Conservation (phyloP, 2,113 vertebrate species). For the Eptesicus fuscus region DNA sequence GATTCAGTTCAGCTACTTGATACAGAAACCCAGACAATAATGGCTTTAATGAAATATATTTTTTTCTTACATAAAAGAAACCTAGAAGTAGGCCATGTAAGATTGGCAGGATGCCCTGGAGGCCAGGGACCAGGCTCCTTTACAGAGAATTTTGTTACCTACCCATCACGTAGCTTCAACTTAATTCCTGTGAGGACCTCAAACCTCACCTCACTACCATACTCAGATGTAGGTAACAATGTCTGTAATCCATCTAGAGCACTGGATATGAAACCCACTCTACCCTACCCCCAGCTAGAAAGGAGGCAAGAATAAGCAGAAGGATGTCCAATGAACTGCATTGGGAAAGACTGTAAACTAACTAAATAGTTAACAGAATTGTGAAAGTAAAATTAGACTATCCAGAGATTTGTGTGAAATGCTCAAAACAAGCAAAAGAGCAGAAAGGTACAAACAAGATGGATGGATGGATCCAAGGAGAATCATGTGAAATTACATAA, state of each 20-base stretch:
- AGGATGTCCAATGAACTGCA: not conserved
- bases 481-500: not conserved
- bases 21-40: not conserved
- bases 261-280: not conserved
- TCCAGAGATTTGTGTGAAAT: not conserved
- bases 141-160: not conserved
- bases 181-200: no score
- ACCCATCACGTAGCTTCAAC: no score
- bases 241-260: not conserved
- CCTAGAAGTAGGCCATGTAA: not conserved
- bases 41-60: no score
- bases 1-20: not conserved
- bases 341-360: not conserved
- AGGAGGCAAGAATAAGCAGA: not conserved
- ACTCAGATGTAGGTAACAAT: not conserved
- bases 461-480: not conserved
- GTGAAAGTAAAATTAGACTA: not conserved
- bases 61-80: not conserved
- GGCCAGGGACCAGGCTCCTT: not conserved
- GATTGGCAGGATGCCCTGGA: not conserved
- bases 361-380: not conserved
- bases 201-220: no score
- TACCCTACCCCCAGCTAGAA: not conserved
- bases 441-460: not conserved
- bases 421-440: not conserved